Evolutionary conservation across 2,888 invertebrate species (phyloP).

Genomic region (Gordius sp.): DNA sequence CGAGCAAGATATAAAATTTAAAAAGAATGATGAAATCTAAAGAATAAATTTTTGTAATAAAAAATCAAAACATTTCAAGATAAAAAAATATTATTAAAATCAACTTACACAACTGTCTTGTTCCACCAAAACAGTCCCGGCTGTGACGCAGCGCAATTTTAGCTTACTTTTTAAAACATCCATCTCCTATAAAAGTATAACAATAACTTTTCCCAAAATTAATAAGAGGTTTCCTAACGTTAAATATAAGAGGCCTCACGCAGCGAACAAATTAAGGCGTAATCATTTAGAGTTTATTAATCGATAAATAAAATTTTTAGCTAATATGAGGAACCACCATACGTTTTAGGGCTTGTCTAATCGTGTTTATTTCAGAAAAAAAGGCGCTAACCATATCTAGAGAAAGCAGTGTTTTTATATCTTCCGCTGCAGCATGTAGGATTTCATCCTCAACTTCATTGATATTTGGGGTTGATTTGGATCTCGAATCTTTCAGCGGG

Average conservation of each 20-base stretch:
- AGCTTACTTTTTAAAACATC: not conserved
- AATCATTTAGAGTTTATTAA: not conserved
- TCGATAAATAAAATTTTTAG: not conserved
- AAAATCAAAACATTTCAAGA: too few relatives aligned
- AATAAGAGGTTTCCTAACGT: not conserved
- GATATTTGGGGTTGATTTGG: not conserved
- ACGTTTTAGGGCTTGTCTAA: too few relatives aligned
- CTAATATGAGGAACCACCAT: not conserved
- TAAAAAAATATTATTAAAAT: too few relatives aligned
- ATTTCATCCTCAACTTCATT: not conserved
- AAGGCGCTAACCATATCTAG: constrained; percentile 8
- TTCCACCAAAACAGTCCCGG: constrained; percentile 1
- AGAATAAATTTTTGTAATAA: too few relatives aligned
- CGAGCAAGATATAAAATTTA: too few relatives aligned
- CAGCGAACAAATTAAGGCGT: not conserved
- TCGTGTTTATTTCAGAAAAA: too few relatives aligned
- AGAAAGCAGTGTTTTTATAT: not conserved
- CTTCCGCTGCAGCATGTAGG: not conserved
- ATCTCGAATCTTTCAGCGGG: too few relatives aligned
- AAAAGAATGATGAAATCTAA: too few relatives aligned
- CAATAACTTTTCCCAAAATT: not conserved
- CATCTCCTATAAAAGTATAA: not conserved
- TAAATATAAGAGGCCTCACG: not conserved
- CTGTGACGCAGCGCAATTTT: not conserved
- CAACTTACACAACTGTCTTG: not conserved